These are phyloP conservation scores for Podabrus alpinus DNA, from an alignment of 2,888 invertebrate species.

Conservation along the genomic window DNA sequence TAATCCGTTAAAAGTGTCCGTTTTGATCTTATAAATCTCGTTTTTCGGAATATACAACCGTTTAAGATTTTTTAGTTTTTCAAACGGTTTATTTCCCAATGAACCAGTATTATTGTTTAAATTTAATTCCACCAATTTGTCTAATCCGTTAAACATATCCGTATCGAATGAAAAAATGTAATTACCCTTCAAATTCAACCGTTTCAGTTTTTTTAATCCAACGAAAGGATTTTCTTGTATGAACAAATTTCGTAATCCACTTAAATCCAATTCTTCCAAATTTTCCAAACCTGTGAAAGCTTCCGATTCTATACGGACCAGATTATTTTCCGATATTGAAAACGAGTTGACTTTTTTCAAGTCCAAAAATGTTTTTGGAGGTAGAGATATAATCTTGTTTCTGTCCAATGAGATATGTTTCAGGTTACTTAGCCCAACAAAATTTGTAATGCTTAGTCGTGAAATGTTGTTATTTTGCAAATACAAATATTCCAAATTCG, in stretches of 20 bases:
- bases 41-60: neutral
- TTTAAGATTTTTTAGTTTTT: neutral
- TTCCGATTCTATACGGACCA: neutral
- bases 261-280: slow-evolving; percentile 1
- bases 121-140: slow-evolving; percentile 22
- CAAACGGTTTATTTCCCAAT: neutral
- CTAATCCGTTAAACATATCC: slow-evolving; percentile 20
- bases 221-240: neutral
- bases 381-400: slow-evolving; percentile 41
- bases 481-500: slow-evolving; percentile 50
- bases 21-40: neutral
- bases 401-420: slow-evolving; percentile 50
- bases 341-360: neutral
- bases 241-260: neutral
- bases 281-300: slow-evolving; percentile 1
- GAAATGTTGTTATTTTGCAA: slow-evolving; percentile 51
- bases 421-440: slow-evolving; percentile 50
- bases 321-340: neutral
- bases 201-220: neutral
- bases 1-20: neutral
- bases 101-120: slow-evolving; percentile 20
- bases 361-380: neutral
- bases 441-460: slow-evolving; percentile 48
- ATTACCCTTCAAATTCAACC: neutral
- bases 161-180: neutral